These are phyloP conservation scores for Melanerpes formicivorus DNA, from an alignment of 2,113 vertebrate genomes.

Conservation along the genomic window DNA sequence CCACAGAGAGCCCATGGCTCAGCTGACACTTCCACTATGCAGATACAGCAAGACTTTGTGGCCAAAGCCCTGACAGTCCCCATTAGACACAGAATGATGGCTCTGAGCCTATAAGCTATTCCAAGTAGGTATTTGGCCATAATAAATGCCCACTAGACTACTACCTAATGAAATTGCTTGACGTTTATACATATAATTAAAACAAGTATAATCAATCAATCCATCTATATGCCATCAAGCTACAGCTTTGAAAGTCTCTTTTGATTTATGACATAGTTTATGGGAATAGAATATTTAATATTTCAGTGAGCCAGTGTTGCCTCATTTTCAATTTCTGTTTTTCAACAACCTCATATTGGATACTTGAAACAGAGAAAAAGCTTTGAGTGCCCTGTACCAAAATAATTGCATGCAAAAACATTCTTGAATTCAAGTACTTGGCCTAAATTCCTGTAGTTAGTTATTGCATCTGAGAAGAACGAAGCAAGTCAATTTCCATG, in stretches of 20 bases:
- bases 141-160: neutral
- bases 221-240: neutral
- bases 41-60: neutral
- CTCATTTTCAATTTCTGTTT: neutral
- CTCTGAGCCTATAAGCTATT: neutral
- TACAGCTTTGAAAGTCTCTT: neutral
- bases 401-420: neutral
- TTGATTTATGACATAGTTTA: neutral
- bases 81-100: neutral
- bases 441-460: neutral
- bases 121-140: neutral
- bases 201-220: conserved; percentile 18
- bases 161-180: neutral
- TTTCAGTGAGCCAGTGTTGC: neutral
- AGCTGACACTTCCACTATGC: neutral
- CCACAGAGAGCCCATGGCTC: neutral
- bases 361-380: neutral
- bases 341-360: neutral
- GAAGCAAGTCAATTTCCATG: neutral
- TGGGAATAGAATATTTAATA: neutral
- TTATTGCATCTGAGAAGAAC: neutral
- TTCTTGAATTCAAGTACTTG: neutral
- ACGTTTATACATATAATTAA: conserved; percentile 17
- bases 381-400: neutral
- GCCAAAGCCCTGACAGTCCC: neutral